A percentile compares a stretch with the other conserved stretches of the same genome.
These are phyloP conservation scores for Lasaia peninsularis DNA, from an alignment of 1,140 invertebrate genomes.

Conservation along the genomic window DNA sequence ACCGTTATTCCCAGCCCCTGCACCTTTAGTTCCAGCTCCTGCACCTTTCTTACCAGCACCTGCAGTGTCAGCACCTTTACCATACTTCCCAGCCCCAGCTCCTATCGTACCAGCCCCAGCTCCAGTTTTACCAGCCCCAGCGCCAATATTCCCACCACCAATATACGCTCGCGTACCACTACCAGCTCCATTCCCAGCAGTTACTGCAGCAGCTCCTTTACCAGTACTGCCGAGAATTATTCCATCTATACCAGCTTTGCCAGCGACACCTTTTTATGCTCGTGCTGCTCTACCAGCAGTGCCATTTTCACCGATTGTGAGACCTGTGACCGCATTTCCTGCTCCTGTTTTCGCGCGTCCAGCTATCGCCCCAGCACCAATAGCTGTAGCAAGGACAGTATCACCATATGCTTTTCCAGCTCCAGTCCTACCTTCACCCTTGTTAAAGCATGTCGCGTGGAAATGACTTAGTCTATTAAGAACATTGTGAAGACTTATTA, in stretches of 20 bases:
- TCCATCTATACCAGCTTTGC: constrained; percentile 26
- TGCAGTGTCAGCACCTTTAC: constrained; percentile 23
- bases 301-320: constrained; percentile 36
- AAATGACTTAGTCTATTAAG: constrained; percentile 46
- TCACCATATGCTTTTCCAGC: constrained; percentile 30
- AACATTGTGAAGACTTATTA: constrained; percentile 21
- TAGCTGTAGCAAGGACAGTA: constrained; percentile 23
- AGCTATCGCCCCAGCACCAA: constrained; percentile 32
- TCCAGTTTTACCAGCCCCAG: constrained; percentile 33
- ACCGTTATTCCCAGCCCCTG: constrained; percentile 20
- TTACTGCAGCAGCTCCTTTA: constrained; percentile 28
- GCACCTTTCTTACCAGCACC: constrained; percentile 20
- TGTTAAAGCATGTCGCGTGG: constrained; percentile 55
- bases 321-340: constrained; percentile 31
- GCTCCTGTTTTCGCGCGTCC: constrained; percentile 21
- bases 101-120: constrained; percentile 28
- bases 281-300: constrained; percentile 26
- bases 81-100: constrained; percentile 25
- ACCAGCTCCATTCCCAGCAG: constrained; percentile 29
- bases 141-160: constrained; percentile 25
- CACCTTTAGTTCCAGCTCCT: constrained; percentile 26
- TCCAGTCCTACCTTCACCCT: constrained; percentile 36
- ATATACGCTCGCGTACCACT: constrained; percentile 11
- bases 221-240: constrained; percentile 37
- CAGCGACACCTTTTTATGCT: constrained; percentile 30